phyloP scores from a whole-genome alignment of 2,113 vertebrate genomes.

The Chloebia gouldiae region DNA sequence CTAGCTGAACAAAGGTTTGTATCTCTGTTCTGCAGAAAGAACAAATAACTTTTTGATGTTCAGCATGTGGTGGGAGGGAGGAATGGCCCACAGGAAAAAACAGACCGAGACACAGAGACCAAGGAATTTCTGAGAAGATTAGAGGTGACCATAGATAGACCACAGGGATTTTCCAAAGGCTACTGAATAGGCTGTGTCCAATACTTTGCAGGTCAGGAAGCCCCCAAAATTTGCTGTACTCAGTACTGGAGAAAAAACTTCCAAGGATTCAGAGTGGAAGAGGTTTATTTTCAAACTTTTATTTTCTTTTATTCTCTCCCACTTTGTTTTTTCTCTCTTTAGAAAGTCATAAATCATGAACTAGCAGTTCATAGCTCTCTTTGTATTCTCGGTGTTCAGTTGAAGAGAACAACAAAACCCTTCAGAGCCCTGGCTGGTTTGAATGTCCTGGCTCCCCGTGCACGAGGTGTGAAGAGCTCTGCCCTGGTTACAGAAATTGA shows the following conservation, averaged over 20 bases:
- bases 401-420: not conserved
- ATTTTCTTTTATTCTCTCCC: not conserved
- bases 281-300: not conserved
- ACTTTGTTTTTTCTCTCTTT: not conserved
- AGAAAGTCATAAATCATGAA: not conserved
- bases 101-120: not conserved
- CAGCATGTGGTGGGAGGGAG: not conserved
- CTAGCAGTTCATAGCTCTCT: not conserved
- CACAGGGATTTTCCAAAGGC: not conserved
- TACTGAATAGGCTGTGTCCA: not conserved
- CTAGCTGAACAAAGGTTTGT: not conserved
- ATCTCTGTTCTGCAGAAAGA: not conserved
- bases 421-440: not conserved
- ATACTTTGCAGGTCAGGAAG: not conserved
- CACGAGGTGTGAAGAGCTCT: not conserved
- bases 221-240: not conserved
- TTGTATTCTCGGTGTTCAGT: not conserved
- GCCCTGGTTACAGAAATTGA: not conserved
- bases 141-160: not conserved
- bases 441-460: not conserved
- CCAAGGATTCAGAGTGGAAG: not conserved
- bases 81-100: not conserved
- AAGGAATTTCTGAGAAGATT: not conserved
- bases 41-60: not conserved
- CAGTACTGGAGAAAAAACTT: not conserved